These are phyloP conservation scores for Denticeps clupeoides DNA, from an alignment of 2,797 vertebrate species.

Conservation along the genomic window DNA sequence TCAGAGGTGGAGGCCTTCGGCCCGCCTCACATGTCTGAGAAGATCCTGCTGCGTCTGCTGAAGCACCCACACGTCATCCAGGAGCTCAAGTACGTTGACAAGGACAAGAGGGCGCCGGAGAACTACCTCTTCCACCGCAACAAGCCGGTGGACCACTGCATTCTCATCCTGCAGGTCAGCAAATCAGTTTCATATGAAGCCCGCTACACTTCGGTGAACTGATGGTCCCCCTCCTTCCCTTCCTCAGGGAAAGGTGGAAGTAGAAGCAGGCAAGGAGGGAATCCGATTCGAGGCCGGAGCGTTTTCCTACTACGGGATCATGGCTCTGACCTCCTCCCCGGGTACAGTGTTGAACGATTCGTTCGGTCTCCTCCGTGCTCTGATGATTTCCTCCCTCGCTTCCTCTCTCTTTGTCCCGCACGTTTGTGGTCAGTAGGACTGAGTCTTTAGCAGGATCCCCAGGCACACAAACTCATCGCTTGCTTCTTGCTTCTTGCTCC, in stretches of 20 bases:
- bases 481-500: neutral
- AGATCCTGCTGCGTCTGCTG: constrained; percentile 79
- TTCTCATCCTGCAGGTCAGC: constrained; percentile 80
- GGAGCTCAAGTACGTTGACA: constrained; percentile 82
- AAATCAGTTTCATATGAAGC: neutral
- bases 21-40: constrained; percentile 75
- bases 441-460: constrained; percentile 80
- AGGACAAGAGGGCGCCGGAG: constrained; percentile 70
- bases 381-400: constrained; percentile 46
- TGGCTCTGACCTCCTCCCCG: constrained; percentile 74
- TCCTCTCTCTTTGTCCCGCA: constrained; percentile 82
- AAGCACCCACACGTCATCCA: constrained; percentile 86
- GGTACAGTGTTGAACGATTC: constrained; percentile 48
- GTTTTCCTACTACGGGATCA: constrained; percentile 88
- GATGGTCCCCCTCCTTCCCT: too few relatives aligned
- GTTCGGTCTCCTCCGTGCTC: neutral
- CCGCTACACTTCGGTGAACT: neutral
- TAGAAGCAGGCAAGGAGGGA: constrained; percentile 90
- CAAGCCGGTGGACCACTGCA: constrained; percentile 82
- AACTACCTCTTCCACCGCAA: constrained; percentile 86
- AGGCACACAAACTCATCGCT: constrained; percentile 57
- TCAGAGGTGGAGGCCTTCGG: constrained; percentile 90
- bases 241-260: constrained; percentile 83
- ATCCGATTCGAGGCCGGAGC: constrained; percentile 91
- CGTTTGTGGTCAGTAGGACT: constrained; percentile 82